Evolutionary conservation across 2,888 invertebrate species (phyloP), one percentile per base, ranked within the genome.

Genomic region (Blomia tropicalis): DNA sequence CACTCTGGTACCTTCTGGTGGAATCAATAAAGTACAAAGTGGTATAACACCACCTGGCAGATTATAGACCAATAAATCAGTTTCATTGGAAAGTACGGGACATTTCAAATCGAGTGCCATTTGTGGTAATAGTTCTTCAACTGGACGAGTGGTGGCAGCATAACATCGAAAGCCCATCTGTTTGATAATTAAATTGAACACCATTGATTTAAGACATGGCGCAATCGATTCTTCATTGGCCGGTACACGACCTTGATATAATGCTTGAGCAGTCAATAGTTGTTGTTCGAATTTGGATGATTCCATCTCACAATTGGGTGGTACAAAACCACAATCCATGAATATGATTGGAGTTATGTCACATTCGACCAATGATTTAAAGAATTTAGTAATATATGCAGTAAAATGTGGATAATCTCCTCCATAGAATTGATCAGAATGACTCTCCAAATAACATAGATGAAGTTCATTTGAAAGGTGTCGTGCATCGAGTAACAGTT

Each of bases 321-420:
- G 59, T 27, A 71, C 70, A 59, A 69, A 67, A 1, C 69, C 70
- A 0, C 89, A 88, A 73, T 91, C 90, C 70, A 88, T 80, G 2
- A 91, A 72, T 5, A 91, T 82, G 66, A 84, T 79, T 0, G 86
- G 79, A 0, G 73, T 79, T 7, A 91, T 76, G 59, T 83, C 81
- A 70, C 68, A 68, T 43, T 59, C 58, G 2, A 59, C 11, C 4
- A 62, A 65, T 7, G 44, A 23, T n/a, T n/a, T 31, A 31, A 68
- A 65, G 43, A 67, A 66, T 17, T 61, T 58, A 25, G 43, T 30
- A n/a, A 66, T 47, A 14, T 27, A n/a, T 23, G 29, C 27, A 4
- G 66, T 64, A 59, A 60, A 68, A 25, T 65, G 64, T 43, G 11
- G 30, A 36, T 67, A 67, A 53, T 68, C 67, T 17, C 68, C 68